Evolutionary conservation across 2,113 vertebrate genomes (phyloP), one percentile per base, ranked within the genome.

Genomic region (Marcusenius ussheri): DNA sequence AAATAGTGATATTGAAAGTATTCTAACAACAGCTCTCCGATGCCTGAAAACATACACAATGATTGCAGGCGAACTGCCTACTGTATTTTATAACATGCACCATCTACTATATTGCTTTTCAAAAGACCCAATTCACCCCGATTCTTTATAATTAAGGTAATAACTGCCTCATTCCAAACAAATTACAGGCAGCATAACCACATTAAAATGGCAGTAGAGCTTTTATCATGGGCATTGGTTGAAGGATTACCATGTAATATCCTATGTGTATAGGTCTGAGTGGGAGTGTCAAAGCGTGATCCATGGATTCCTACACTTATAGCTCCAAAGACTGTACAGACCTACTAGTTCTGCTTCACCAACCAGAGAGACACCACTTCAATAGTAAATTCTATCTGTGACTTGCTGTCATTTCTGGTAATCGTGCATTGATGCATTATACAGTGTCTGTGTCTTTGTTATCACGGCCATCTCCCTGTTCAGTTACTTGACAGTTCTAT

Each of bases 391-490:
- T 31, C 11, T 53, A 19, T 53, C 47, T 84, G n/a, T 47, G 83
- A 84, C 19, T 84, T 84, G 83, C 83, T 47, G 83, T 47, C 83
- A 84, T 47, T 45, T 46, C 83, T 84, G 83, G 83, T n/a, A 46
- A 47, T 24, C 24, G 3, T 47, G 39, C 39, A 47, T 24, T 13
- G 42, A 80, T 84, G 83, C 39, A 24, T 47, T n/a, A 84, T 39
- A 84, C 39, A 84, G 45, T 45, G 39, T 84, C 83, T 21, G 39
- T 47, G 19, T 83, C 42, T 83, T 47, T 39, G 83, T 46, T 47
- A 24, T 84, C 39, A 47, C 7, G 10, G 21, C 45, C 42, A 47
- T 47, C 15, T 47, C 21, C 7, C 77, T 10, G 17, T 47, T 47
- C 42, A 47, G 42, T 24, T 84, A 87, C 47, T 87, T 56, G n/a